Percentiles rank a stretch among this genome's conserved stretches.
phyloP scores from a whole-genome alignment of 2,797 vertebrate species.

The Phalanger gymnotis region DNA sequence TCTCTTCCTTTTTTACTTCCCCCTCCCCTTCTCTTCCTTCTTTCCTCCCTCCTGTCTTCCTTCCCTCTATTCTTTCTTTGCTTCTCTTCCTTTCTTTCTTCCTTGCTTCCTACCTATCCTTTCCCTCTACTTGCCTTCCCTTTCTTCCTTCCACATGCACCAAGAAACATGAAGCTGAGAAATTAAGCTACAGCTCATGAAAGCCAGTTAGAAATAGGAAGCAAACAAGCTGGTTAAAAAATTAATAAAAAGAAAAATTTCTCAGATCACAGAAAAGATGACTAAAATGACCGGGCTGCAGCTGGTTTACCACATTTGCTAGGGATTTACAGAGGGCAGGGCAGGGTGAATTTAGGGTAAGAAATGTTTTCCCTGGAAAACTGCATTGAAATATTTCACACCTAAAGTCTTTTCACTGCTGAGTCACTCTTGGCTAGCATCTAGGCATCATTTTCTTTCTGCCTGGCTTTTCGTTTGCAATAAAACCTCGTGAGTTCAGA shows the following conservation, averaged over 20 bases:
- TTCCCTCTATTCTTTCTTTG: background rate
- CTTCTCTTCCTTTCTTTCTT: background rate
- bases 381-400: background rate
- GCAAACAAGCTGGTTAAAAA: background rate
- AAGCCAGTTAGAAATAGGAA: background rate
- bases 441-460: background rate
- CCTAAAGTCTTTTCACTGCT: background rate
- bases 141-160: background rate
- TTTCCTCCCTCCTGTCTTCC: background rate
- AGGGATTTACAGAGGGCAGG: background rate
- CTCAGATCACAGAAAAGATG: background rate
- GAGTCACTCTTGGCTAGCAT: background rate
- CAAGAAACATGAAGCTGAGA: background rate
- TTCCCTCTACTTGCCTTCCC: background rate
- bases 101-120: too few relatives aligned
- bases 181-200: background rate
- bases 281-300: background rate
- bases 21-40: too few relatives aligned
- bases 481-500: background rate
- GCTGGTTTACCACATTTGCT: background rate
- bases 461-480: background rate
- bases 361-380: background rate
- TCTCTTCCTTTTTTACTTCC: fast-evolving
- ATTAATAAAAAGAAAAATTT: background rate
- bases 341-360: background rate